A percentile compares a stretch with the other conserved stretches of the same genome.
phyloP scores from a whole-genome alignment of 1,140 invertebrate genomes.

The Eupeodes corollae region DNA sequence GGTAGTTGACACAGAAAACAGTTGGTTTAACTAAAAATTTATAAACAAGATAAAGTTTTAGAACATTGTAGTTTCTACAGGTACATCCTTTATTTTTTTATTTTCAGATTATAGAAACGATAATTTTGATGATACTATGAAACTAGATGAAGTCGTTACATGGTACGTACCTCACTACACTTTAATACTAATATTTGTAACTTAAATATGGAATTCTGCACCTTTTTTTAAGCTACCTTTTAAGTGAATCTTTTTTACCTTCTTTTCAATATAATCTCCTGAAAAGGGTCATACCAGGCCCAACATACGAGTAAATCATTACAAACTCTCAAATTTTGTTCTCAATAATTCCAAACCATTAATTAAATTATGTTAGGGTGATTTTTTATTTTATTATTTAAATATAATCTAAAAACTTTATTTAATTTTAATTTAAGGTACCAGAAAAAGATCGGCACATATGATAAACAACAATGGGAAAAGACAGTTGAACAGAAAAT shows the following conservation, averaged over 20 bases:
- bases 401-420: no score
- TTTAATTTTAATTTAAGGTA: constrained; percentile 49
- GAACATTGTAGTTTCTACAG: no score
- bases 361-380: no score
- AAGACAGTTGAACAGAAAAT: constrained; percentile 83
- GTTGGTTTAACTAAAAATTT: no score
- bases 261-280: not conserved
- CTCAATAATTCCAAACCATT: no score
- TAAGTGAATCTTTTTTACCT: not conserved
- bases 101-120: no score
- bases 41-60: no score
- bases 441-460: constrained; percentile 88
- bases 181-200: not conserved
- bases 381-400: not conserved
- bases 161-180: constrained; percentile 17
- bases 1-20: no score
- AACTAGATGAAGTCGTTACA: constrained; percentile 38
- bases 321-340: not conserved
- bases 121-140: constrained; percentile 25
- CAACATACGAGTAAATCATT: not conserved
- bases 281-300: not conserved
- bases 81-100: no score
- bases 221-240: not conserved
- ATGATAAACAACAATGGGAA: constrained; percentile 95
- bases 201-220: not conserved